Evolutionary conservation across 2,888 invertebrate genomes (phyloP).

Genomic region (Rotaria sp.): DNA sequence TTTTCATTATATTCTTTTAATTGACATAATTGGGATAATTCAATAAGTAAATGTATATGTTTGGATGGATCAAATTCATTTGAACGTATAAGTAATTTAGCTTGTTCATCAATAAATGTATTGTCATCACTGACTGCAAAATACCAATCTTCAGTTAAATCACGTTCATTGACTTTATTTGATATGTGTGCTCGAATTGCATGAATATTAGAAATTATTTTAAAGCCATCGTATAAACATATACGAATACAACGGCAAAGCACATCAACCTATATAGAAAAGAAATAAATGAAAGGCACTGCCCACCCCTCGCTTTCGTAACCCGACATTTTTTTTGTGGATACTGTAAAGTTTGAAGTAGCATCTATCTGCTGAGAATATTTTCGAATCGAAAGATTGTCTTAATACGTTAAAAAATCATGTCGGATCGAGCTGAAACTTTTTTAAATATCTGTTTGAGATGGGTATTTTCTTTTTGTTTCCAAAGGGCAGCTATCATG

Average conservation of each 20-base stretch:
- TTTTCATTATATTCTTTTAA: not conserved
- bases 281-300: not conserved
- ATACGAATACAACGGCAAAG: not conserved
- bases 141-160: not conserved
- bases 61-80: not conserved
- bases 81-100: not conserved
- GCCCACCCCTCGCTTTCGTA: too few species aligned
- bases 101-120: not conserved
- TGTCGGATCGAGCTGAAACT: too few species aligned
- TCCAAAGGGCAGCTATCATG: too few species aligned
- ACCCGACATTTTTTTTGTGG: too few species aligned
- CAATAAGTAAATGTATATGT: not conserved
- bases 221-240: constrained; percentile 27
- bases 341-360: too few species aligned
- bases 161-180: not conserved
- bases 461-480: too few species aligned
- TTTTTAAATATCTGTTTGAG: too few species aligned
- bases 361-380: too few species aligned
- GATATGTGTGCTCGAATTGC: not conserved
- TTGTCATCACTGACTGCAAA: not conserved
- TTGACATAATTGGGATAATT: not conserved
- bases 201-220: constrained; percentile 26
- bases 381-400: too few species aligned
- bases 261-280: not conserved
- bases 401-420: too few species aligned